Evolutionary conservation across 2,797 vertebrate genomes (phyloP).

Genomic region (Epinephelus coioides): DNA sequence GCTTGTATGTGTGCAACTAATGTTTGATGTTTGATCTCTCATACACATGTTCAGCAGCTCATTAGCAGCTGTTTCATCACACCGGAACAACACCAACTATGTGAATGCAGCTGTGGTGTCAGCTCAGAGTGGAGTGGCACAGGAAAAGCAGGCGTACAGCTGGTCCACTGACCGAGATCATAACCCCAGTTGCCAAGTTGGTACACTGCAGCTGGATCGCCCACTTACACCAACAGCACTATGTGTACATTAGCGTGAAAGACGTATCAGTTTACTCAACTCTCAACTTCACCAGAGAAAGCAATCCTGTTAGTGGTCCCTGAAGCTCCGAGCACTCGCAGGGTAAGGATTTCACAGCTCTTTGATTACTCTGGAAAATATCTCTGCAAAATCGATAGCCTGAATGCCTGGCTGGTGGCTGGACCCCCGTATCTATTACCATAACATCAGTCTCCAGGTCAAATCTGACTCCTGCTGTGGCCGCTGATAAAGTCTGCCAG

Average conservation of each 20-base stretch:
- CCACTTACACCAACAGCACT: constrained; percentile 17
- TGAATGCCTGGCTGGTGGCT: constrained; percentile 71
- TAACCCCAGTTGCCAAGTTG: constrained; percentile 20
- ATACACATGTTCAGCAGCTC: background rate
- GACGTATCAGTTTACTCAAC: constrained; percentile 71
- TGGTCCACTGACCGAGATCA: constrained; percentile 29
- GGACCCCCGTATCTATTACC: constrained; percentile 73
- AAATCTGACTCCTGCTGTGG: constrained; percentile 70
- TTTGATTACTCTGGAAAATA: constrained; percentile 84
- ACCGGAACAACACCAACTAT: background rate
- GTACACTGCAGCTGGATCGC: constrained; percentile 16
- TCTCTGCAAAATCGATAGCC: constrained; percentile 79
- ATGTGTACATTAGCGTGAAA: constrained; percentile 55
- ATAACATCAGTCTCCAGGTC: constrained; percentile 73
- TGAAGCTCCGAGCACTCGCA: constrained; percentile 66
- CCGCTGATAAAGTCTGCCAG: constrained; percentile 60
- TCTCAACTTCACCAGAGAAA: constrained; percentile 75
- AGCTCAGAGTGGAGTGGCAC: background rate
- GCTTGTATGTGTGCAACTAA: background rate
- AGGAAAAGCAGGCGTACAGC: constrained; percentile 21
- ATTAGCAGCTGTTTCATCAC: background rate
- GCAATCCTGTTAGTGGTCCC: constrained; percentile 79
- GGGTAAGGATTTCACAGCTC: constrained; percentile 80
- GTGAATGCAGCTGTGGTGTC: background rate
- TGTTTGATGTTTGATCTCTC: background rate